Evolutionary conservation across 2,888 invertebrate species (phyloP), one percentile per base, ranked within the genome.

Genomic region (Augochlorella aurata): DNA sequence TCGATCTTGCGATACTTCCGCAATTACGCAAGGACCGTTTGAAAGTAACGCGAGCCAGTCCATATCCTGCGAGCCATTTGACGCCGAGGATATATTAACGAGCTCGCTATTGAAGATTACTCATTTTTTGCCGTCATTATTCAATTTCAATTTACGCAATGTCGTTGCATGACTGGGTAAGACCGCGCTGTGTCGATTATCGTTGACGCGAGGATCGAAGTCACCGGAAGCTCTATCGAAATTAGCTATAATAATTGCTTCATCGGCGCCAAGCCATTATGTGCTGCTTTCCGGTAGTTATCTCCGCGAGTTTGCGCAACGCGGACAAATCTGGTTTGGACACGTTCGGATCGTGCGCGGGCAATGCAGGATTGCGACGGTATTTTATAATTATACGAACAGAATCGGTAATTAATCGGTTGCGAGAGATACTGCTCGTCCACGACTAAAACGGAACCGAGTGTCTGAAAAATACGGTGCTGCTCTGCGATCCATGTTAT

Each of bases 211-310:
- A 29, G 52, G 45, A 58, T 69, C 68, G 18, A 54, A 47, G 7
- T 47, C 45, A 49, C 52, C 63, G 76, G 65, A 77, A 85, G 45
- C 75, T 21, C 67, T 29, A 44, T 70, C 70, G 70, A 69, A 63
- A 47, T 61, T 80, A 70, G 49, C 74, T 44, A 66, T 24, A 63
- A 49, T 65, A 74, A 80, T 75, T 71, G 52, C 50, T 74, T 54
- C 66, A 52, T 77, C 47, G 49, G 44, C 58, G 24, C 50, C 16
- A 14, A 38, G 61, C n/a, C 50, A 72, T 74, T 85, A 66, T 79
- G 72, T 74, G 52, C 76, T 80, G 81, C 77, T 82, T 88, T 89
- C 87, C 87, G 86, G 85, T 85, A 88, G 86, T 89, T 88, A 85
- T 82, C 81, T 76, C 73, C 74, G 68, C 77, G 63, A 73, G 66